Evolutionary conservation across 1,140 invertebrate genomes (phyloP), one percentile per base, ranked within the genome.

Genomic region (Bombus picipes): DNA sequence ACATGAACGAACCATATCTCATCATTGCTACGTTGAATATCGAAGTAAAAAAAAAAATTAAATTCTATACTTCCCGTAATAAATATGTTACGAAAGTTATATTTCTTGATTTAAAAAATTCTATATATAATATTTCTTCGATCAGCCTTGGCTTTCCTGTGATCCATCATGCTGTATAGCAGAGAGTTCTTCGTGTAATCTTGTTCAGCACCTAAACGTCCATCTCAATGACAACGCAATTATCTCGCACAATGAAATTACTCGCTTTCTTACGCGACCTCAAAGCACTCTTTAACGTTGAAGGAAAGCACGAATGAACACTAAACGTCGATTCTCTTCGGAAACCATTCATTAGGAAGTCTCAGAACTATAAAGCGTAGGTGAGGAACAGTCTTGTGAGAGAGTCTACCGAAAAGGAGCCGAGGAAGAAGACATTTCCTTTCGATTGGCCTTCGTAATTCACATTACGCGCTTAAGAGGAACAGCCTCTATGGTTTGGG

Each of bases 381-480:
- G 62, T 57, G 66, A 59, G 39, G 62, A 81, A 32, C 47, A 41
- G 34, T n/a, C 66, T 71, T 34, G 59, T 28, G 8, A 37, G 10
- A 18, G 34, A 18, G 37, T 74, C 39, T 18, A 62, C 76, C 68
- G 47, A 90, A 89, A 81, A 65, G 59, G 47, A 47, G 15, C 5
- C 34, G 34, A 6, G 34, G 66, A 90, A 77, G 89, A 88, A 90
- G 89, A 90, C 86, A 53, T 90, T 81, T 80, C 89, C 70, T 76
- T 80, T 53, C 43, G 83, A 90, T 82, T 84, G 77, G 74, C 28
- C 85, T 87, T 53, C 79, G 84, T 89, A 89, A 89, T 89, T 89
- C 79, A 80, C 79, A 70, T 86, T 83, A 81, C 22, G 68, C 28
- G 62, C 10, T 53, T 53, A 22, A 68, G 65, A 85, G 68, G 43